Evolutionary conservation across 2,113 vertebrate species (phyloP).

Genomic region (Holacanthus passer): DNA sequence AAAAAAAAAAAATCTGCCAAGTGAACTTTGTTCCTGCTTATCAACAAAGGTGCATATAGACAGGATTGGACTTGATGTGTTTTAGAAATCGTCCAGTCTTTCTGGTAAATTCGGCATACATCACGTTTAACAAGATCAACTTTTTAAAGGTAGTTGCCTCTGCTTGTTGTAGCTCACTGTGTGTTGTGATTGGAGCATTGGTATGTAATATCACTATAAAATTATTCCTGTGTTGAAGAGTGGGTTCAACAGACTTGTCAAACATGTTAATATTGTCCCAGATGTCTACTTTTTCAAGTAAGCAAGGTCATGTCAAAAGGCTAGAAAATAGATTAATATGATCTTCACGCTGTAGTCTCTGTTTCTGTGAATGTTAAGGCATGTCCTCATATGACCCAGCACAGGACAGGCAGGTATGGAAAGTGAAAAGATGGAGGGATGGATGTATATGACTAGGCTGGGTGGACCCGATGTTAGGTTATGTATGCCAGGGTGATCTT

Average conservation of each 20-base stretch:
- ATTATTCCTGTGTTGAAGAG: not conserved
- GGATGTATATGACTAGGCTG: slow-evolving; percentile 9
- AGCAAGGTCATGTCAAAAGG: slow-evolving; percentile 13
- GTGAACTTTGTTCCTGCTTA: not conserved
- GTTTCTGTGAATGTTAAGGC: too few relatives aligned
- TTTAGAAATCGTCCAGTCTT: not conserved
- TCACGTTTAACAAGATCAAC: slow-evolving; percentile 1
- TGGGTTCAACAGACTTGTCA: not conserved
- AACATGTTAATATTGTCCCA: not conserved
- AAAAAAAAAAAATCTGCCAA: not conserved
- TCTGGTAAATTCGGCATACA: not conserved
- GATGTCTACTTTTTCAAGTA: not conserved
- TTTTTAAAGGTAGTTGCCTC: not conserved
- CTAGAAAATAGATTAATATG: not conserved
- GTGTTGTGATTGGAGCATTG: not conserved
- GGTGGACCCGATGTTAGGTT: slow-evolving; percentile 49
- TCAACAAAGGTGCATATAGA: not conserved
- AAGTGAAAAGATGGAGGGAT: not conserved
- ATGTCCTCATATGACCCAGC: not conserved
- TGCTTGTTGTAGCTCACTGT: not conserved
- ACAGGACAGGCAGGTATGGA: not conserved
- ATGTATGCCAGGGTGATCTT: slow-evolving; percentile 62
- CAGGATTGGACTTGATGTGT: not conserved
- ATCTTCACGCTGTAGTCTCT: not conserved
- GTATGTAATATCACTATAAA: not conserved